Conservation (phyloP, 1,140 invertebrate species). For the Polyergus mexicanus region DNA sequence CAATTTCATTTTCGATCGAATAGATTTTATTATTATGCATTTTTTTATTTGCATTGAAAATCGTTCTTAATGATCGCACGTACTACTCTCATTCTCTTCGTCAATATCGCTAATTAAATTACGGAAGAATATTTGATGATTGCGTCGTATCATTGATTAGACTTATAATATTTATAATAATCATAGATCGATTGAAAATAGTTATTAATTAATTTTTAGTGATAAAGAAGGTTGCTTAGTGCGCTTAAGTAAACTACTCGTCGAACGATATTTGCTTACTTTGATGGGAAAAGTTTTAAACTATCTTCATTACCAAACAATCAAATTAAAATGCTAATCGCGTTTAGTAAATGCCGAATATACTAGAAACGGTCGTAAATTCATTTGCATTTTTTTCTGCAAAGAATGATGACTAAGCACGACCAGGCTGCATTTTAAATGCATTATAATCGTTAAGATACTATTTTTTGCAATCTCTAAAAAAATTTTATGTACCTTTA, state of each 20-base stretch:
- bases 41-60: not conserved
- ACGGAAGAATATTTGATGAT: not conserved
- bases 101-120: not conserved
- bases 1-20: not conserved
- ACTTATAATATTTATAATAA: not conserved
- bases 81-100: not conserved
- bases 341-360: slow-evolving; percentile 17
- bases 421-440: not conserved
- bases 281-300: not conserved
- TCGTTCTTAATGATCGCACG: not conserved
- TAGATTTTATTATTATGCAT: not conserved
- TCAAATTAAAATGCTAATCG: slow-evolving; percentile 17
- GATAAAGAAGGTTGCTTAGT: too few relatives aligned
- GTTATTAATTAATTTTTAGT: not conserved
- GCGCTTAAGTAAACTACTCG: too few relatives aligned
- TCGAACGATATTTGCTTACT: not conserved
- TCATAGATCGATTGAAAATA: not conserved
- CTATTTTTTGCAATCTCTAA: not conserved
- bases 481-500: not conserved
- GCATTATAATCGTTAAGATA: not conserved
- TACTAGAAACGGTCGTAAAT: not conserved
- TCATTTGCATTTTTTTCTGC: slow-evolving; percentile 48
- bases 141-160: not conserved
- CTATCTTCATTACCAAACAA: slow-evolving; percentile 35
- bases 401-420: slow-evolving; percentile 49